Percentiles rank a stretch among this genome's conserved stretches.
Conservation (phyloP, 1,140 invertebrate genomes). For the Dendrolimus kikuchii region DNA sequence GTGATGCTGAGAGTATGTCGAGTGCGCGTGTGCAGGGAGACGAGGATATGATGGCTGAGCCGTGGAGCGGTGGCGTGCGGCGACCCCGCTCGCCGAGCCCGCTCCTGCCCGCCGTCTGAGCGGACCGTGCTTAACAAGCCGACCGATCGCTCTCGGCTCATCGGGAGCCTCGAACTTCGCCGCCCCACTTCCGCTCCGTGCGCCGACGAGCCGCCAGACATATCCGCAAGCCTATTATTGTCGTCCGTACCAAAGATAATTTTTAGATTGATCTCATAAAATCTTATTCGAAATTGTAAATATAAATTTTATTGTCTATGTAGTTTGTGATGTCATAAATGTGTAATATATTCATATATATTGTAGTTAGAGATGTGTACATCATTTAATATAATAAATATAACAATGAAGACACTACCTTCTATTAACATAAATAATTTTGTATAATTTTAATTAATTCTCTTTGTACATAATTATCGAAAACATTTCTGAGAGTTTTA, state of each 20-base stretch:
- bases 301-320: constrained; percentile 3
- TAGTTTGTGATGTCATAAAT: constrained; percentile 10
- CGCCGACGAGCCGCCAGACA: constrained; percentile 16
- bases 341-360: not conserved
- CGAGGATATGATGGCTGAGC: constrained; percentile 67
- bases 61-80: constrained; percentile 50
- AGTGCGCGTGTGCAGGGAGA: constrained; percentile 70
- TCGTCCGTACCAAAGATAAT: constrained; percentile 19
- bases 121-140: constrained; percentile 3
- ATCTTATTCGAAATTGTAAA: too few species aligned
- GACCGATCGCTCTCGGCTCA: constrained; percentile 29
- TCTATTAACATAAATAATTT: too few species aligned
- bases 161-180: constrained; percentile 15
- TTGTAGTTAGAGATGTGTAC: not conserved
- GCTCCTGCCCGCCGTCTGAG: constrained; percentile 52
- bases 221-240: constrained; percentile 23
- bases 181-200: constrained; percentile 1
- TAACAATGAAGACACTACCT: not conserved
- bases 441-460: too few species aligned
- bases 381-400: too few species aligned
- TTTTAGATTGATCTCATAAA: not conserved
- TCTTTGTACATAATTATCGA: too few species aligned
- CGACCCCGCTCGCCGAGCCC: constrained; percentile 54
- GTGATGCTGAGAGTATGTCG: constrained; percentile 70
- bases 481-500: too few species aligned